phyloP scores from a whole-genome alignment of 2,888 invertebrate species.

The Tetragonula carbonaria region DNA sequence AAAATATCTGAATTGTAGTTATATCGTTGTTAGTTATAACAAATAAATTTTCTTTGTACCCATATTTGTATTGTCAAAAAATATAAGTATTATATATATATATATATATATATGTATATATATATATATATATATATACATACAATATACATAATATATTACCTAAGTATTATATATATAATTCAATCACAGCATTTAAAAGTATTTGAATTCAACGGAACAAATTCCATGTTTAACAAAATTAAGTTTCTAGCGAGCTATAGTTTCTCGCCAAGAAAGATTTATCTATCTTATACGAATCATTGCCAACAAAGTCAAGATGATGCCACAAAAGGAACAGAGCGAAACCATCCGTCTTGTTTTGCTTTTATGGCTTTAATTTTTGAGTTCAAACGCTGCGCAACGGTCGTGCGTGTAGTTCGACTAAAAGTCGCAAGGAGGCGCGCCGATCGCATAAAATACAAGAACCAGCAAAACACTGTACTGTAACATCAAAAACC shows the following conservation, averaged over 20 bases:
- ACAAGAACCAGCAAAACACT: conserved; percentile 44
- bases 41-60: conserved; percentile 39
- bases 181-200: background rate
- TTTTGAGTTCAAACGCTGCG: conserved; percentile 54
- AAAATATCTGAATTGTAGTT: conserved; percentile 30
- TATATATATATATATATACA: too few relatives aligned
- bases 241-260: background rate
- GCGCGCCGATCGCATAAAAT: conserved; percentile 31
- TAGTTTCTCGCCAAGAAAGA: background rate
- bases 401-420: conserved; percentile 45
- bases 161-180: background rate
- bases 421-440: conserved; percentile 14
- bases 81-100: background rate
- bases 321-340: conserved; percentile 44
- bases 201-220: background rate
- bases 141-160: too few relatives aligned
- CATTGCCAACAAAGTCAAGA: conserved; percentile 18
- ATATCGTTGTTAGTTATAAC: conserved; percentile 29
- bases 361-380: conserved; percentile 58
- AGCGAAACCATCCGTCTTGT: conserved; percentile 24
- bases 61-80: background rate
- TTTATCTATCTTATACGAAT: conserved; percentile 10
- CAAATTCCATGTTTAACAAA: background rate
- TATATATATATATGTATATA: background rate
- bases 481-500: conserved; percentile 31